These are phyloP conservation scores for Glaucidium brasilianum DNA, from an alignment of 2,113 vertebrate species.

Conservation along the genomic window DNA sequence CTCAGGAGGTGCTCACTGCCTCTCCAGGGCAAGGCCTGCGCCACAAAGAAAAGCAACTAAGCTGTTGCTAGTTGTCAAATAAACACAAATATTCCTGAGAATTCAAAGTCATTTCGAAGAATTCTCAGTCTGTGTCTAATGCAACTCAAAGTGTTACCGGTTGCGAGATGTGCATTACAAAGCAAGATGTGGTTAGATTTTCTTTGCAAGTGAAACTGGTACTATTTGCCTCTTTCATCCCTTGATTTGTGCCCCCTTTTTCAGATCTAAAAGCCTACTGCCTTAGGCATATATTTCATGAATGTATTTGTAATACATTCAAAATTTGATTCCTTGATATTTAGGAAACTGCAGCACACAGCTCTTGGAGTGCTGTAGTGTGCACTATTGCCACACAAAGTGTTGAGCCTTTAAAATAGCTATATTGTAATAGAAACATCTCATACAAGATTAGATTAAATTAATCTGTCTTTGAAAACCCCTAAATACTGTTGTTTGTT, in stretches of 20 bases:
- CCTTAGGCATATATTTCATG: neutral
- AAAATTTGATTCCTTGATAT: neutral
- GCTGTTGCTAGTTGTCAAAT: neutral
- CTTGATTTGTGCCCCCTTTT: neutral
- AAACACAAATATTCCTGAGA: neutral
- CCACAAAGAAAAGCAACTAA: neutral
- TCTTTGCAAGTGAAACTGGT: neutral
- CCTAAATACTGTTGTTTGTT: neutral
- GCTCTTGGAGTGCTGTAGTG: neutral
- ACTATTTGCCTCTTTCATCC: neutral
- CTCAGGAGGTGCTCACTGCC: neutral
- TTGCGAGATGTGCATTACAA: neutral
- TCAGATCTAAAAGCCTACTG: neutral
- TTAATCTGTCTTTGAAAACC: neutral
- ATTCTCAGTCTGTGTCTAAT: neutral
- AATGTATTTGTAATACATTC: neutral
- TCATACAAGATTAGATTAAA: conserved; percentile 9
- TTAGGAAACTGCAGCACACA: neutral
- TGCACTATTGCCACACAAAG: neutral
- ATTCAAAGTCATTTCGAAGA: neutral
- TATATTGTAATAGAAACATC: neutral
- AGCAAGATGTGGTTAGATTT: neutral
- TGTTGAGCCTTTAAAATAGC: neutral
- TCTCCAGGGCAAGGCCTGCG: neutral
- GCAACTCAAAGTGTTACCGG: neutral